Base-by-base conservation (phyloP, 2,113 vertebrate species). In the Microtus ochrogaster region DNA sequence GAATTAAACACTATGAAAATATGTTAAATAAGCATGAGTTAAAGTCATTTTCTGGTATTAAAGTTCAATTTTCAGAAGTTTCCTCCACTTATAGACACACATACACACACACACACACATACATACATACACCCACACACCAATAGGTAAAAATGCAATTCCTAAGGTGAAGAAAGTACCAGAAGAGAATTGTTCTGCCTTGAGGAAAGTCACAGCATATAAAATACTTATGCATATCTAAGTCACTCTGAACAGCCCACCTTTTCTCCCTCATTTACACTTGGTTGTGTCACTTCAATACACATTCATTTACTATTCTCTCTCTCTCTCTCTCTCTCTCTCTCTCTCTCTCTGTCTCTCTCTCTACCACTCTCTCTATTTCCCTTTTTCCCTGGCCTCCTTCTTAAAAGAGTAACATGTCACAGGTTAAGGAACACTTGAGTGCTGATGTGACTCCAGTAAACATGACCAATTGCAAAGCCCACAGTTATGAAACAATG, bases 11-110 rank as follows among this genome's bases (percentile, higher is more conserved):
- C 52, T 77, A 94, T 91, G 66, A 19, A 58, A 58, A 58, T 19
- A 58, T 58, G 55, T 90, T 94, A 76, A 58, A 92, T 89, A 91
- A 95, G 97, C 89, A 90, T 4, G 72, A 12, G 41, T 88, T 36
- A 58, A 95, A 94, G 88, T 94, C 58, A 89, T 85, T 92, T 92
- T 94, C 81, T 88, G 66, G 10, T 89, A 52, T 41, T 61, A 90
- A 72, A 44, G 83, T 73, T 33, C 79, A 55, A 79, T 94, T 86
- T 93, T 89, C 74, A 89, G 24, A 93, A 86, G 30, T 81, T 91
- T 95, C 55, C 74, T 93, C 26, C 79, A 77, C 88, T 72, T 68
- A 73, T n/a, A 55, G 14, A 49, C 58, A 76, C 0, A 0, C 76
- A 78, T 6, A 12, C 49, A 33, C 24, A 78, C 0, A 0, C 76